Evolutionary conservation across 2,113 vertebrate species (phyloP).

Genomic region (Martes martes): DNA sequence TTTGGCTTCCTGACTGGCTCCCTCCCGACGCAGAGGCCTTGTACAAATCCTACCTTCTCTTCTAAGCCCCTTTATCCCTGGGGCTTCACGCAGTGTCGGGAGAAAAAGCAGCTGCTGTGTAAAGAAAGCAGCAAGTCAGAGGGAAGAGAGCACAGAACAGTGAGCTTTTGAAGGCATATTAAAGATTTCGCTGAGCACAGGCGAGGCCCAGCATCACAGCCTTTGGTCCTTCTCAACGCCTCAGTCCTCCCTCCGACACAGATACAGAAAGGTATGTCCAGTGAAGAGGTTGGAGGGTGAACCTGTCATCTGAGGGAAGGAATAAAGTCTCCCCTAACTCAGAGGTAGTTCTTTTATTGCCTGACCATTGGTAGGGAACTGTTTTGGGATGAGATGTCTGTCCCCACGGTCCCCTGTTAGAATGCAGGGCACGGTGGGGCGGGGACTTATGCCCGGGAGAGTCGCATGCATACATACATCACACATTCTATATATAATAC

Average conservation of each 20-base stretch:
- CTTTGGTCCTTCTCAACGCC: not conserved
- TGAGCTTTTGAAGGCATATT: not conserved
- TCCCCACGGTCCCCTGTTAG: not conserved
- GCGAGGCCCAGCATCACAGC: not conserved
- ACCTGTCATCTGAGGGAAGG: not conserved
- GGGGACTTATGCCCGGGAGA: not conserved
- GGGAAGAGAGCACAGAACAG: not conserved
- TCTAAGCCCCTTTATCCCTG: slow-evolving; percentile 38
- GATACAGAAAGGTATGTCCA: not conserved
- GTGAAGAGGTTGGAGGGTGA: not conserved
- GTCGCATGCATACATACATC: too few species aligned
- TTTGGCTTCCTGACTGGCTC: not conserved
- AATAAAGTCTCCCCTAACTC: not conserved
- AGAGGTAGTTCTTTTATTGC: not conserved
- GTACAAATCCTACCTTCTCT: slow-evolving; percentile 17
- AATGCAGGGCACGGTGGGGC: not conserved
- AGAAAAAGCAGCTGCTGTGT: slow-evolving; percentile 43
- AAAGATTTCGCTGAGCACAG: not conserved
- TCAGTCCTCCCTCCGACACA: not conserved
- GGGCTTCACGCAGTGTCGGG: not conserved
- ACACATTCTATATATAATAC: fast-evolving
- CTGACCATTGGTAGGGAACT: not conserved
- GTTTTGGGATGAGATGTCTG: not conserved
- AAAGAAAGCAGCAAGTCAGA: slow-evolving; percentile 26
- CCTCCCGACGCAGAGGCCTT: slow-evolving; percentile 25